Percentiles rank a stretch among this genome's conserved stretches.
Conservation (phyloP, 2,113 vertebrate species). For the Takifugu bimaculatus region DNA sequence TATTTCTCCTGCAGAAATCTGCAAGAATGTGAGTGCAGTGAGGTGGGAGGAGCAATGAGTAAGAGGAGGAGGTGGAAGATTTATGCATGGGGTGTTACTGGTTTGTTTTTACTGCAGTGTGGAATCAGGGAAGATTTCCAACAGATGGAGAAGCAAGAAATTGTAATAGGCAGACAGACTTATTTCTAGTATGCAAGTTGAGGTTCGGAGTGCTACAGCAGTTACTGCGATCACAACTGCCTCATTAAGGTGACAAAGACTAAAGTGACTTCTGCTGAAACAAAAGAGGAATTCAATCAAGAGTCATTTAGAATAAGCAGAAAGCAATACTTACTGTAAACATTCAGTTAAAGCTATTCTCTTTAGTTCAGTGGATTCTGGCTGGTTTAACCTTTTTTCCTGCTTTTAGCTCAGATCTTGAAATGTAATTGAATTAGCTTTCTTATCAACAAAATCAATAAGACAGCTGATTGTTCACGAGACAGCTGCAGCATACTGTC, state of each 20-base stretch:
- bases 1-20: conserved; percentile 21
- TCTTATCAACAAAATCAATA: conserved; percentile 55
- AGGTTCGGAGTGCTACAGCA: conserved; percentile 21
- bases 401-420: not conserved
- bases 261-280: conserved; percentile 12
- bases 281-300: conserved; percentile 11
- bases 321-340: not conserved
- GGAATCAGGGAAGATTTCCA: conserved; percentile 27
- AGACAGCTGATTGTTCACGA: conserved; percentile 1
- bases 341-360: not conserved
- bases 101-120: conserved; percentile 63
- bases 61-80: conserved; percentile 9
- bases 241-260: conserved; percentile 7
- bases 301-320: not conserved
- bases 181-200: conserved; percentile 11
- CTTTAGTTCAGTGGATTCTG: not conserved
- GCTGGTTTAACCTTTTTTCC: not conserved
- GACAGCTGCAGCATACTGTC: conserved; percentile 19
- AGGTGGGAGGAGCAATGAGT: conserved; percentile 37
- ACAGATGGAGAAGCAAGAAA: conserved; percentile 6
- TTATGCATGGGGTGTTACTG: conserved; percentile 15
- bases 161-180: conserved; percentile 5
- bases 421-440: conserved; percentile 45
- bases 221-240: not conserved
- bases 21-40: conserved; percentile 44